Base-by-base conservation (phyloP, 2,797 vertebrate species). In the Pteropus rufus region DNA sequence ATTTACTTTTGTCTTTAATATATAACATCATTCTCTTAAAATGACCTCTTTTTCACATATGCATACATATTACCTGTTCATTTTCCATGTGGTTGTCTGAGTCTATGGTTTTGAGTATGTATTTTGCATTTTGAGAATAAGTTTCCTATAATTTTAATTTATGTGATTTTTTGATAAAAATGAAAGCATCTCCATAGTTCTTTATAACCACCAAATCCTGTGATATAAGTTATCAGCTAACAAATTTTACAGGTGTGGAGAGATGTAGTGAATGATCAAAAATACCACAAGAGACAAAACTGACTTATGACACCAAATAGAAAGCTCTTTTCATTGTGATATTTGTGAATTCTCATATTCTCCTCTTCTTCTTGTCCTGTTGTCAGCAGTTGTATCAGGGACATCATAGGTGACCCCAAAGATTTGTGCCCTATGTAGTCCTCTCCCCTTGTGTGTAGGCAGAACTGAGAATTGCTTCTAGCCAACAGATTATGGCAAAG, bases 191-290 rank as follows among this genome's bases (percentile, higher is more conserved):
- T 69, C 62, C 26, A 41, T 86, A 41, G 44, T 44, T 80, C 44
- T 85, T 93, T 73, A 81, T 84, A 65, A 54, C 15, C 76, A 76
- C 23, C 60, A 94, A 93, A 76, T 76, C 54, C 39, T 90, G 39
- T 89, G 65, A 94, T 24, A 34, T n/a, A 58, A 84, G 16, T 93
- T 86, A 62, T 31, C 41, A 86, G 23, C 39, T 94, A 92, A 94
- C 41, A 75, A 39, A 90, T 44, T 90, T 80, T 86, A 75, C 8
- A 77, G 23, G 31, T 89, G 46, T 82, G n/a, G 41, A 92, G 31
- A 81, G 80, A 69, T 62, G 21, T 24, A 52, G 39, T 49, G 34
- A 80, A 90, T 80, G 58, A 36, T 72, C 67, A 65, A 79, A 64
- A 41, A 31, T 64, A 56, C 10, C 77, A 83, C 36, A 91, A 65